Evolutionary conservation across 37 sponge, comb jelly and placozoan species (phyloP).

Genomic region (Mnemiopsis leidyi): DNA sequence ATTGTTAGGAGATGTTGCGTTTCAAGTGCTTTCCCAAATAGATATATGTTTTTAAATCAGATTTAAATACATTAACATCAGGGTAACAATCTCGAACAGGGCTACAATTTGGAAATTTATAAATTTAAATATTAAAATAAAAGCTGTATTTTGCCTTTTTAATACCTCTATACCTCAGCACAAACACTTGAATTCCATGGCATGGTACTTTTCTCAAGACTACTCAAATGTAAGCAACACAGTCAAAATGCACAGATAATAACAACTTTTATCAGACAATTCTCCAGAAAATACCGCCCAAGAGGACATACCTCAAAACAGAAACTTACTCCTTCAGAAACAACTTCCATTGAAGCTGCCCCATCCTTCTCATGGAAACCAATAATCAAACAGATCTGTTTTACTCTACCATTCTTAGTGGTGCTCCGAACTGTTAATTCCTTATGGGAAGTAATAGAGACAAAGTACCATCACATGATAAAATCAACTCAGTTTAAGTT

Average conservation of each 20-base stretch:
- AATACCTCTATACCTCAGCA: no score
- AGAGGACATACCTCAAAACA: not conserved
- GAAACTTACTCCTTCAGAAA: no score
- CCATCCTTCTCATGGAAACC: not conserved
- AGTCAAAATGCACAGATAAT: not conserved
- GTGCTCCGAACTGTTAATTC: not conserved
- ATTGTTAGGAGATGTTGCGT: no score
- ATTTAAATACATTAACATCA: no score
- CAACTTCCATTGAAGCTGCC: not conserved
- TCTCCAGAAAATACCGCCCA: not conserved
- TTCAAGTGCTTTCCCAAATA: no score
- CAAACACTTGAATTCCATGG: no score
- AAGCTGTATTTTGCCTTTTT: no score
- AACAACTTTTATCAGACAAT: not conserved
- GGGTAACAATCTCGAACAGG: no score
- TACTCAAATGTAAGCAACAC: not conserved
- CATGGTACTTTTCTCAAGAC: not conserved
- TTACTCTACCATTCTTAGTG: not conserved
- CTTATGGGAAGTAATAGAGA: not conserved
- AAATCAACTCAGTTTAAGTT: not conserved
- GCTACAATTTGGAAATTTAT: no score
- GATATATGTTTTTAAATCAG: no score
- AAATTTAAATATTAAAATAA: no score
- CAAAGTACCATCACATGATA: not conserved
- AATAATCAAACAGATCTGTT: not conserved